Percentiles rank a stretch among this genome's conserved stretches.
phyloP scores from a whole-genome alignment of 2,888 invertebrate genomes.

The Baronia brevicornis region DNA sequence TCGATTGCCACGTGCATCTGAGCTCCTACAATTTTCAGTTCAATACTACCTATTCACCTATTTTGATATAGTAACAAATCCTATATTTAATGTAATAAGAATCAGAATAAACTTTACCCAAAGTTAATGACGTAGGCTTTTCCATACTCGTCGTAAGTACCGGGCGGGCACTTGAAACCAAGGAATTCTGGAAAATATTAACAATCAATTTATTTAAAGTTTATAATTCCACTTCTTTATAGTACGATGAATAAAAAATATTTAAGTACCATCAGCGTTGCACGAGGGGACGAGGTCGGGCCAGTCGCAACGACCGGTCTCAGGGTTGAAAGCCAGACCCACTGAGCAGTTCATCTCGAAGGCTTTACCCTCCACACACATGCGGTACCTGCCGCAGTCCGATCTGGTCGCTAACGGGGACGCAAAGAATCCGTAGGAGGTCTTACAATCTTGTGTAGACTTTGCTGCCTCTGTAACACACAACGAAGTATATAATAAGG shows the following conservation, averaged over 20 bases:
- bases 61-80: too few relatives aligned
- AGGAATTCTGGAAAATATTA: conserved; percentile 50
- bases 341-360: conserved; percentile 80
- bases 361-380: conserved; percentile 81
- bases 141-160: conserved; percentile 31
- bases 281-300: conserved; percentile 85
- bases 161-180: conserved; percentile 43
- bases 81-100: conserved; percentile 6
- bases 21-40: too few relatives aligned
- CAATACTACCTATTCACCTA: too few relatives aligned
- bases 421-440: conserved; percentile 85
- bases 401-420: conserved; percentile 27
- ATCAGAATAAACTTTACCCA: conserved; percentile 29
- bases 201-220: too few relatives aligned
- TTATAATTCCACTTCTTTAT: neutral
- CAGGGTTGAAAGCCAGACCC: conserved; percentile 84
- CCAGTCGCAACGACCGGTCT: conserved; percentile 85
- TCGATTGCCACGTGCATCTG: too few relatives aligned
- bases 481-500: neutral
- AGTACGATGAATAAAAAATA: neutral
- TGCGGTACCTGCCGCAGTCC: conserved; percentile 84
- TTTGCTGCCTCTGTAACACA: conserved; percentile 77
- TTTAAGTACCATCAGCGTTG: conserved; percentile 69
- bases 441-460: conserved; percentile 83
- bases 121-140: conserved; percentile 32